A percentile compares a stretch with the other conserved stretches of the same genome.
Conservation (phyloP, 2,888 invertebrate genomes). For the Hirtodrosophila trivittata region DNA sequence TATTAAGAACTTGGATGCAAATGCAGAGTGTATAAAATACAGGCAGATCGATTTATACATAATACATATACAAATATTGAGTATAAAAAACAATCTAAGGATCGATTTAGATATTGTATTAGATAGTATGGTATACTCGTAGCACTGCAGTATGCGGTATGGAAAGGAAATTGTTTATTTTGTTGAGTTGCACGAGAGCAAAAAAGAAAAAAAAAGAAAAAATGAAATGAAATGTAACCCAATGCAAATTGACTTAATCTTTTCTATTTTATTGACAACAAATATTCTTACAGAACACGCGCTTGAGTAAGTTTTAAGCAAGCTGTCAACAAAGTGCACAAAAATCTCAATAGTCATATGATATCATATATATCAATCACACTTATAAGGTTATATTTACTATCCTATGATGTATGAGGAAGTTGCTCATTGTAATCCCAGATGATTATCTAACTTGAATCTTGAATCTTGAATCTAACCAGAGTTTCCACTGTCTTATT, state of each 20-base stretch:
- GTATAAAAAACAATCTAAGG: constrained; percentile 14
- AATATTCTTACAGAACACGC: constrained; percentile 16
- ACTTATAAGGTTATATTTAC: too few species aligned
- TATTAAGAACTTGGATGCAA: constrained; percentile 11
- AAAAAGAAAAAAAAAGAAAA: constrained; percentile 19
- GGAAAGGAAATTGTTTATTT: constrained; percentile 54
- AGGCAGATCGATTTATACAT: constrained; percentile 22
- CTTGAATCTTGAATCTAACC: constrained; percentile 26
- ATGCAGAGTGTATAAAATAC: constrained; percentile 35
- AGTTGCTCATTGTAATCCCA: too few species aligned
- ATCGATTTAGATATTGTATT: constrained; percentile 17
- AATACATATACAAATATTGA: constrained; percentile 17
- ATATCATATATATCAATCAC: too few species aligned
- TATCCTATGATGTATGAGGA: too few species aligned
- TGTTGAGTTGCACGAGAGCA: constrained; percentile 56
- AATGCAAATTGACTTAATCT: constrained; percentile 37
- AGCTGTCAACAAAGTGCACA: constrained; percentile 62
- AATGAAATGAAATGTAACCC: constrained; percentile 18
- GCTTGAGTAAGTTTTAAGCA: constrained; percentile 20
- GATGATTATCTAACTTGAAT: constrained; percentile 26
- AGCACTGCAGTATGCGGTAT: background rate
- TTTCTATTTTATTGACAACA: constrained; percentile 38
- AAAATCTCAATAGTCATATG: constrained; percentile 13
- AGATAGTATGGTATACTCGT: constrained; percentile 2
- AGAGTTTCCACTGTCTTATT: constrained; percentile 1